Evolutionary conservation across 2,888 invertebrate genomes (phyloP).

Genomic region (Dinocampus coccinellae): DNA sequence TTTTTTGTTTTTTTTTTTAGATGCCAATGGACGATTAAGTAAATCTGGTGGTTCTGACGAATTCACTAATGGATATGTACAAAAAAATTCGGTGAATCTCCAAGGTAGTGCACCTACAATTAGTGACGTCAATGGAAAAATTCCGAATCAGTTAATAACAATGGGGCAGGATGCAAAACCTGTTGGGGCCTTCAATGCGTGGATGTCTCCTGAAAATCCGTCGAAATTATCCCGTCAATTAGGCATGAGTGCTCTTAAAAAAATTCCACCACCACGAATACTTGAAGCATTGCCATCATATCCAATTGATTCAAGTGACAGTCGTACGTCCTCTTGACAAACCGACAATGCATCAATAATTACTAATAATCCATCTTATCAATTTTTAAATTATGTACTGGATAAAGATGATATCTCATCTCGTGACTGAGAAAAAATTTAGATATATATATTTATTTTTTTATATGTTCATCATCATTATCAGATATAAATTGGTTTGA

Average conservation of each 20-base stretch:
- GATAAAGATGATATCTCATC: not conserved
- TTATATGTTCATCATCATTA: too few species aligned
- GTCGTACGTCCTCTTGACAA: conserved; percentile 43
- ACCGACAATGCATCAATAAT: not conserved
- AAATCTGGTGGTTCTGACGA: conserved; percentile 65
- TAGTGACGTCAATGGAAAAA: conserved; percentile 46
- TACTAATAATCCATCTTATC: conserved; percentile 1
- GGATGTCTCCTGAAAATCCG: conserved; percentile 54
- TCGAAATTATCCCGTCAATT: conserved; percentile 34
- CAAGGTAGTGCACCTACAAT: conserved; percentile 55
- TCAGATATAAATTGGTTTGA: too few species aligned
- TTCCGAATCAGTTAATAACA: conserved; percentile 37
- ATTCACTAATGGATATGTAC: conserved; percentile 48
- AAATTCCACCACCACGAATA: conserved; percentile 63
- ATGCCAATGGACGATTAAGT: conserved; percentile 56
- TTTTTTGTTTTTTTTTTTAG: conserved; percentile 43
- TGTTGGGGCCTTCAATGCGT: conserved; percentile 49
- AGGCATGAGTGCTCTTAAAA: conserved; percentile 45
- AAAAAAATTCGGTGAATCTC: conserved; percentile 58
- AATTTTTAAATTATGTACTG: conserved; percentile 26
- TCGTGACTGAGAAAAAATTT: too few species aligned
- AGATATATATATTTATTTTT: too few species aligned
- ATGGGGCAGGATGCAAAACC: conserved; percentile 37
- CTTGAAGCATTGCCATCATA: conserved; percentile 64
- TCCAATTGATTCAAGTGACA: conserved; percentile 45